Conservation (phyloP, 2,888 invertebrate species). For the Mesoligia furuncula region DNA sequence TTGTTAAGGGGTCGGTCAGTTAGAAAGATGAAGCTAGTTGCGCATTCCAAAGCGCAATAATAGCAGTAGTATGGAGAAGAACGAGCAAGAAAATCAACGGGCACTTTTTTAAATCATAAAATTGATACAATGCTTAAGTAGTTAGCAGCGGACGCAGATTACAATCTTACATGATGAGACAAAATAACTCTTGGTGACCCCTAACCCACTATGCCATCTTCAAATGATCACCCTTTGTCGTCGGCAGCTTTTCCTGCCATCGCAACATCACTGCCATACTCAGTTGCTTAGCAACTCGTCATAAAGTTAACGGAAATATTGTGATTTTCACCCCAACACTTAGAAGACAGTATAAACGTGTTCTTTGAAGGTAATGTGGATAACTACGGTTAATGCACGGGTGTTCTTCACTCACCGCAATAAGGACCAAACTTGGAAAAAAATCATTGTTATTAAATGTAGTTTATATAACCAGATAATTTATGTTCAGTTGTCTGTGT, state of each 20-base stretch:
- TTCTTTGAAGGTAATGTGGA: slow-evolving; percentile 24
- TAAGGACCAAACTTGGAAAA: slow-evolving; percentile 5
- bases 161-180: background rate
- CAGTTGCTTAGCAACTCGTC: slow-evolving; percentile 33
- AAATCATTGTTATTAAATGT: slow-evolving; percentile 3
- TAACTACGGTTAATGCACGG: background rate
- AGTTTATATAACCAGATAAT: background rate
- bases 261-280: background rate
- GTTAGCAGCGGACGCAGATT: background rate
- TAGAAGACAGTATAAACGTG: slow-evolving; percentile 15
- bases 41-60: too few species aligned
- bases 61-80: too few species aligned
- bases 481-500: too few species aligned
- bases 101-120: too few species aligned
- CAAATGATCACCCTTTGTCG: background rate
- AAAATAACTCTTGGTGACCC: background rate
- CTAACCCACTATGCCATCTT: background rate
- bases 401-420: slow-evolving; percentile 6
- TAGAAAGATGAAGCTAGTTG: too few species aligned
- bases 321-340: slow-evolving; percentile 19
- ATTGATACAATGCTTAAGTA: background rate
- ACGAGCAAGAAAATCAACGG: too few species aligned
- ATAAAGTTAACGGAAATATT: slow-evolving; percentile 37
- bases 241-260: background rate
- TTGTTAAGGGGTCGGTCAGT: too few species aligned